phyloP scores from a whole-genome alignment of 2,888 invertebrate species.

The Erebia aethiops region DNA sequence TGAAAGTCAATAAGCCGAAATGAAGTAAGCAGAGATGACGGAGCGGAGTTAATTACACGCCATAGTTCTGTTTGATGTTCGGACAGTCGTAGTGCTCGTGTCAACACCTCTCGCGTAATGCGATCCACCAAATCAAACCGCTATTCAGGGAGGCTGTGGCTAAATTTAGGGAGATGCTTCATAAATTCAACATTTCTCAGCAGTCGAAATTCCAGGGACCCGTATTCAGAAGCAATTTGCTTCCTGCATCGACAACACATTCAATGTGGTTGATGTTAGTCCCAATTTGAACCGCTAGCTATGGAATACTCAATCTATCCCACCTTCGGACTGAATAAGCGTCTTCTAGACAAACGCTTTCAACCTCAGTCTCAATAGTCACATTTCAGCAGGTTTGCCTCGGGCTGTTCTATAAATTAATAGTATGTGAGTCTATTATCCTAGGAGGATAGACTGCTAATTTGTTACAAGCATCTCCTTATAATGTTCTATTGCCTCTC shows the following conservation, averaged over 20 bases:
- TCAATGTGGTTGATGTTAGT: no score
- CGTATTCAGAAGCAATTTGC: no score
- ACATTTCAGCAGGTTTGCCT: no score
- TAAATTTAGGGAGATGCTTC: background rate
- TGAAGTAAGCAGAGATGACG: conserved; percentile 56
- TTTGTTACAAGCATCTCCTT: background rate
- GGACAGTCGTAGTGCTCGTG: conserved; percentile 58
- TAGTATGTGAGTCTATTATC: no score
- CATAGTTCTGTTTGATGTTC: conserved; percentile 65
- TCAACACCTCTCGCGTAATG: conserved; percentile 72
- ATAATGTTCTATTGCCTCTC: background rate
- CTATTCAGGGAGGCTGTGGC: conserved; percentile 23
- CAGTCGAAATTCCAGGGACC: no score
- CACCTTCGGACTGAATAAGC: no score
- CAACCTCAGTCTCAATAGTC: no score
- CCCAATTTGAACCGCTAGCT: no score
- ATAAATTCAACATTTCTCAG: background rate
- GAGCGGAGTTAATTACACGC: conserved; percentile 63
- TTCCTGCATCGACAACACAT: no score
- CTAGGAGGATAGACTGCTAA: background rate
- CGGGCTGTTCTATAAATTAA: no score
- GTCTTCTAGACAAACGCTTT: no score
- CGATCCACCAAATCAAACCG: conserved; percentile 66
- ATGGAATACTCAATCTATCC: no score
- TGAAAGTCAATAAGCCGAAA: conserved; percentile 45